These are phyloP conservation scores for Ophonus ardosiacus DNA, from an alignment of 2,888 invertebrate species.

Conservation along the genomic window DNA sequence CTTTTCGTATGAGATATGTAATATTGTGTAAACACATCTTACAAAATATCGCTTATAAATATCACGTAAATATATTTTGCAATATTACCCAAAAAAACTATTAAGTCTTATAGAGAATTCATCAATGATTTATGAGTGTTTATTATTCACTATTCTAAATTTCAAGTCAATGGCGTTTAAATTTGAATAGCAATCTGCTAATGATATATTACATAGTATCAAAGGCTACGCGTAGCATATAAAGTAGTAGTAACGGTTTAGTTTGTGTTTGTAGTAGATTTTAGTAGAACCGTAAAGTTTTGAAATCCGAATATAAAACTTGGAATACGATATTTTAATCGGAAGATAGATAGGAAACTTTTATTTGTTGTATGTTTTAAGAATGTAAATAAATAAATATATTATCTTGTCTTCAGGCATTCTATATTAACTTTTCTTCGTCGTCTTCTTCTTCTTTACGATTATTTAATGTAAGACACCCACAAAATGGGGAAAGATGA, in stretches of 20 bases:
- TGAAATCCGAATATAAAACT: neutral
- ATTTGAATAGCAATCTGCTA: constrained; percentile 28
- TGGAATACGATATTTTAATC: neutral
- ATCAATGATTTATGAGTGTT: constrained; percentile 7
- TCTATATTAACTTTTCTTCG: no score
- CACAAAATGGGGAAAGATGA: no score
- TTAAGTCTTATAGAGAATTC: neutral
- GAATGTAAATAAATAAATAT: no score
- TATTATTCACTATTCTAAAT: constrained; percentile 18
- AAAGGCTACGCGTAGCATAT: neutral
- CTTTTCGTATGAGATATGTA: neutral
- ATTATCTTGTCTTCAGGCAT: no score
- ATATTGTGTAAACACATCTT: neutral
- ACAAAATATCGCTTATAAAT: neutral
- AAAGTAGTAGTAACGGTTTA: neutral
- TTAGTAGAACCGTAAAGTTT: neutral
- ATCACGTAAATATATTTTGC: neutral
- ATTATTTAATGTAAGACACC: no score
- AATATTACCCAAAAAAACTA: neutral
- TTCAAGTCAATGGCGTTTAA: constrained; percentile 13
- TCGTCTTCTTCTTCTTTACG: no score
- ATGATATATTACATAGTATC: constrained; percentile 13
- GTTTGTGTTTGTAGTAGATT: neutral
- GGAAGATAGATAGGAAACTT: neutral
- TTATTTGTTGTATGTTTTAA: neutral